These are phyloP conservation scores for Chymomyza fuscimana DNA, from an alignment of 2,888 invertebrate genomes.

Conservation along the genomic window DNA sequence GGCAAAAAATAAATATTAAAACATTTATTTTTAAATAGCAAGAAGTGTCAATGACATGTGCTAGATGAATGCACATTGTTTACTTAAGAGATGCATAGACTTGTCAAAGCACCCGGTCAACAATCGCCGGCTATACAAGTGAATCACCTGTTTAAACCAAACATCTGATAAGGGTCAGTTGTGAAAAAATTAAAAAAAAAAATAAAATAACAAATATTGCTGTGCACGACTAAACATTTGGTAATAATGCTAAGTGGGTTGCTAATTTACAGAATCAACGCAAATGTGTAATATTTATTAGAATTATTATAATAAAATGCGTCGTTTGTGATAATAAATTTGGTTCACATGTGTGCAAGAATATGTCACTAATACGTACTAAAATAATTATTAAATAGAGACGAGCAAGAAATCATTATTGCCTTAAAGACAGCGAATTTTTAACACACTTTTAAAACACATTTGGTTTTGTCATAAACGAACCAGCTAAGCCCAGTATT, in stretches of 20 bases:
- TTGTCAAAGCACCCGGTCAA: neutral
- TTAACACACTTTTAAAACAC: neutral
- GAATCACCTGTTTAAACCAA: neutral
- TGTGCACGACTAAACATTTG: neutral
- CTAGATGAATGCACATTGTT: neutral
- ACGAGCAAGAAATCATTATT: neutral
- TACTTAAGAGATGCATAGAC: neutral
- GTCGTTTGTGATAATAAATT: constrained; percentile 41
- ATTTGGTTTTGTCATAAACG: too few species aligned
- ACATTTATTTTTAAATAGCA: neutral
- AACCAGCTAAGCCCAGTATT: too few species aligned
- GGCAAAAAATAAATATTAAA: constrained; percentile 13
- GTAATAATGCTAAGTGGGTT: neutral
- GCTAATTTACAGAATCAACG: constrained; percentile 4
- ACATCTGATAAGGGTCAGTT: neutral
- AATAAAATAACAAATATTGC: neutral
- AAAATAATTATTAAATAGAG: constrained; percentile 52
- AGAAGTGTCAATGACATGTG: neutral
- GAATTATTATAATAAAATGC: constrained; percentile 3
- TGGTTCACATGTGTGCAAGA: constrained; percentile 34
- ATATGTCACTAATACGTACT: constrained; percentile 55
- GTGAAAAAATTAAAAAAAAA: neutral
- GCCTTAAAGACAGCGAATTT: neutral
- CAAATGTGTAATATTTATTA: constrained; percentile 36
- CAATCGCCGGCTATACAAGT: neutral